phyloP scores from a whole-genome alignment of 2,113 vertebrate species.

The Bubo scandiacus region DNA sequence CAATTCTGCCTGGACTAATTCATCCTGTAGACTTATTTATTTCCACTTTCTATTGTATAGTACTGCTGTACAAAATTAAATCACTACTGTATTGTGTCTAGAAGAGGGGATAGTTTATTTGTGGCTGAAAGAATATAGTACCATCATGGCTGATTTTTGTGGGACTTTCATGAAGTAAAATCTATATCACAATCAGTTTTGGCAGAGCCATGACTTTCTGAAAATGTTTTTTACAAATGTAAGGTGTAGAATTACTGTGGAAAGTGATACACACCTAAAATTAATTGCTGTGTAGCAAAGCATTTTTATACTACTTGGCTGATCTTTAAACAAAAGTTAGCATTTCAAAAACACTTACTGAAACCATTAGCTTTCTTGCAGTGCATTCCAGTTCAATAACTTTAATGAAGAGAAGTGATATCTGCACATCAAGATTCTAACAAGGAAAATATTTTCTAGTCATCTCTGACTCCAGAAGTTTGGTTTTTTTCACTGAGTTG shows the following conservation, averaged over 20 bases:
- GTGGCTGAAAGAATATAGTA: background rate
- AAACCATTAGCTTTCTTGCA: background rate
- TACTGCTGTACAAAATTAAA: background rate
- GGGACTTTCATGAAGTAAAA: background rate
- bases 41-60: background rate
- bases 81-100: background rate
- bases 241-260: background rate
- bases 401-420: background rate
- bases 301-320: background rate
- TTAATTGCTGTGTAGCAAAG: background rate
- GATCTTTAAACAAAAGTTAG: conserved; percentile 31
- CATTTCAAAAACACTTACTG: background rate
- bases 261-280: background rate
- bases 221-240: background rate
- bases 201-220: background rate
- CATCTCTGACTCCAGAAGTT: background rate
- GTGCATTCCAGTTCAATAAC: background rate
- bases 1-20: background rate
- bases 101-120: background rate
- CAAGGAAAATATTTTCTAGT: conserved; percentile 11
- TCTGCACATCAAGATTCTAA: background rate
- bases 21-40: background rate
- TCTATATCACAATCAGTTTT: background rate
- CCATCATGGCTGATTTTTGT: background rate
- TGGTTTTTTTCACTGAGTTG: background rate